Percentiles rank a stretch among this genome's conserved stretches.
Conservation (phyloP, 2,797 vertebrate genomes). For the Poeciliopsis turneri region DNA sequence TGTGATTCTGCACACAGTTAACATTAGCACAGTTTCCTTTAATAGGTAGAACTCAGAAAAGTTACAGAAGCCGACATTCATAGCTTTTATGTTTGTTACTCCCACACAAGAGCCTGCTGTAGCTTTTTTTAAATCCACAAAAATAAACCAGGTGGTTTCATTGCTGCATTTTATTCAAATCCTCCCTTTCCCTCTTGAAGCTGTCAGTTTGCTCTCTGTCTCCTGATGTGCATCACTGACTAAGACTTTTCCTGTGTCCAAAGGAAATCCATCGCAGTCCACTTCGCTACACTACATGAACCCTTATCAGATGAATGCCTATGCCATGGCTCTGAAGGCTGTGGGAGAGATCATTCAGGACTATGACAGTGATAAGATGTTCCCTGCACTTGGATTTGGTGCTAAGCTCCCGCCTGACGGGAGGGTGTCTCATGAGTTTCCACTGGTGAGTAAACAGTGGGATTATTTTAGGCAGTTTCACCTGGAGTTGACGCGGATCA, state of each 20-base stretch:
- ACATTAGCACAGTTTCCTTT: not conserved
- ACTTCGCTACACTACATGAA: slow-evolving; percentile 98
- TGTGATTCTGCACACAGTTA: not conserved
- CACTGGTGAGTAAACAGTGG: slow-evolving; percentile 82
- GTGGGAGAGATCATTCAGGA: slow-evolving; percentile 98
- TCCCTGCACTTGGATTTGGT: slow-evolving; percentile 93
- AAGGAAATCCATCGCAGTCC: slow-evolving; percentile 94
- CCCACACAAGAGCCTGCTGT: not conserved
- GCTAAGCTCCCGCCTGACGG: slow-evolving; percentile 96
- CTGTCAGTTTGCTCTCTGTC: slow-evolving; percentile 40
- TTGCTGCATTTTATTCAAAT: slow-evolving; percentile 23
- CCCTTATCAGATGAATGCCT: slow-evolving; percentile 97
- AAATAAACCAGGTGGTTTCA: not conserved
- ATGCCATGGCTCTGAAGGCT: slow-evolving; percentile 92
- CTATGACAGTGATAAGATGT: slow-evolving; percentile 98
- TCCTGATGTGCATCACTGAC: slow-evolving; percentile 57
- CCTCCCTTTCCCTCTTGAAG: slow-evolving; percentile 22
- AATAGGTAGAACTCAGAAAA: not conserved
- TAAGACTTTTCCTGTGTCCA: slow-evolving; percentile 53
- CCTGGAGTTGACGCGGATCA: slow-evolving; percentile 3
- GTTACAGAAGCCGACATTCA: not conserved
- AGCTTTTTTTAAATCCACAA: slow-evolving; percentile 4
- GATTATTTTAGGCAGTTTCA: slow-evolving; percentile 23
- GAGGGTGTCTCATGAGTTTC: slow-evolving; percentile 93
- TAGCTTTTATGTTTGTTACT: not conserved